Evolutionary conservation across 2,888 invertebrate genomes (phyloP), one percentile per base, ranked within the genome.

Genomic region (Laspeyria flexula): DNA sequence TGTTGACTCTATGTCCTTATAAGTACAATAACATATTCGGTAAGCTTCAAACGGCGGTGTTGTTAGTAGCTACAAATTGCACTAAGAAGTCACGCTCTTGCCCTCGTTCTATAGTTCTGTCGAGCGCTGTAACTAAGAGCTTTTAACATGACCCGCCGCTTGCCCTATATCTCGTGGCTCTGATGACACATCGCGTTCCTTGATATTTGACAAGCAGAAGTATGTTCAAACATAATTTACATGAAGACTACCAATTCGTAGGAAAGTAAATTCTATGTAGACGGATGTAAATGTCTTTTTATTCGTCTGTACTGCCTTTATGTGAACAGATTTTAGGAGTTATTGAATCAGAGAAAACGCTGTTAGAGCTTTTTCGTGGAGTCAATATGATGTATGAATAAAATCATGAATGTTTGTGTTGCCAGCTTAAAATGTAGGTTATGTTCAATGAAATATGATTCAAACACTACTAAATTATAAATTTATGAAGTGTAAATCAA

Each of bases 91-190:
- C 74, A 75, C 78, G 76, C 68, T 78, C 77, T 79, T 83, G 88
- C 69, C 85, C 88, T 68, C 80, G 66, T 85, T 88, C 75, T 65
- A 60, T 69, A 65, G 72, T 76, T 68, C 75, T 72, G 69, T 63
- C 71, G 67, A 73, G 75, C 68, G 66, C 69, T 69, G 65, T 84
- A 87, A 85, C 80, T 79, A 83, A 88, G 87, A 73, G 88, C 85
- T 86, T 86, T 85, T 81, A 83, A 83, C 81, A 79, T 83, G 88
- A 87, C 88, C 88, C 71, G 64, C 64, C 63, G 74, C 61, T 61
- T 76, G 86, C 73, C 83, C 87, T 81, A 86, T 76, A 84, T 87
- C 81, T 70, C 77, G 77, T 52, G 77, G 82, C 79, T 60, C 59
- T 77, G 81, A 77, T 78, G 77, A 70, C 76, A 79, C 72, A 31